Evolutionary conservation across 2,113 vertebrate genomes (phyloP).

Genomic region (Noturus placidus): DNA sequence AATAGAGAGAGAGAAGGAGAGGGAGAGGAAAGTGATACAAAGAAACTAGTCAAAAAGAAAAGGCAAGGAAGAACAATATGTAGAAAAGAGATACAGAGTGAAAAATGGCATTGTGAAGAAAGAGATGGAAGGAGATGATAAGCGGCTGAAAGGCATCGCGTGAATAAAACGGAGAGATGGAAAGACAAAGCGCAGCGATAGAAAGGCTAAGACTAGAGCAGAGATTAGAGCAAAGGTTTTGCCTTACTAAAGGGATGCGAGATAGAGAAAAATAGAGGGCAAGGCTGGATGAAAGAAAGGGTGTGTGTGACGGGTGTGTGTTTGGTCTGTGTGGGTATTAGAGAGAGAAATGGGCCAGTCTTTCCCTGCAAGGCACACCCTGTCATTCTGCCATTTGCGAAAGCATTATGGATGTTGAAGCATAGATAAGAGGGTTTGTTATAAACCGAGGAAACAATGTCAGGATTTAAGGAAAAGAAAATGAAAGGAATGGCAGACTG

Average conservation of each 20-base stretch:
- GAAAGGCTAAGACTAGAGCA: constrained; percentile 19
- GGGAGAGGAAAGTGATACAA: not conserved
- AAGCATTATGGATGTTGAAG: constrained; percentile 33
- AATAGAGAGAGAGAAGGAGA: not conserved
- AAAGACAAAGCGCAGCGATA: constrained; percentile 39
- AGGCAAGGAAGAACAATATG: constrained; percentile 22
- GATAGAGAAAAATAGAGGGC: constrained; percentile 37
- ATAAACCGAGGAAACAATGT: constrained; percentile 40
- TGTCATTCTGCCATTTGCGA: constrained; percentile 43
- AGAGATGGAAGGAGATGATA: constrained; percentile 32
- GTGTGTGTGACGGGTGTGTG: constrained; percentile 4
- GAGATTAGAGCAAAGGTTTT: constrained; percentile 31
- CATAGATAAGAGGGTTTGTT: constrained; percentile 38
- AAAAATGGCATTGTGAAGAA: constrained; percentile 43
- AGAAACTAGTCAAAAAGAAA: constrained; percentile 16
- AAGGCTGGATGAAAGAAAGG: constrained; percentile 22
- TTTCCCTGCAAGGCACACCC: constrained; percentile 49
- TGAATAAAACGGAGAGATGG: constrained; percentile 30
- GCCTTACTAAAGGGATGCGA: not conserved
- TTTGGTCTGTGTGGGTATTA: constrained; percentile 6
- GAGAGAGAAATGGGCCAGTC: constrained; percentile 52
- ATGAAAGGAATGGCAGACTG: constrained; percentile 15
- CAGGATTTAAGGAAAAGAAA: constrained; percentile 5
- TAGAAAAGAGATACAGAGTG: constrained; percentile 21
- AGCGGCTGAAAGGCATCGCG: not conserved